Evolutionary conservation across 2,797 vertebrate species (phyloP).

Genomic region (Podarcis siculus): DNA sequence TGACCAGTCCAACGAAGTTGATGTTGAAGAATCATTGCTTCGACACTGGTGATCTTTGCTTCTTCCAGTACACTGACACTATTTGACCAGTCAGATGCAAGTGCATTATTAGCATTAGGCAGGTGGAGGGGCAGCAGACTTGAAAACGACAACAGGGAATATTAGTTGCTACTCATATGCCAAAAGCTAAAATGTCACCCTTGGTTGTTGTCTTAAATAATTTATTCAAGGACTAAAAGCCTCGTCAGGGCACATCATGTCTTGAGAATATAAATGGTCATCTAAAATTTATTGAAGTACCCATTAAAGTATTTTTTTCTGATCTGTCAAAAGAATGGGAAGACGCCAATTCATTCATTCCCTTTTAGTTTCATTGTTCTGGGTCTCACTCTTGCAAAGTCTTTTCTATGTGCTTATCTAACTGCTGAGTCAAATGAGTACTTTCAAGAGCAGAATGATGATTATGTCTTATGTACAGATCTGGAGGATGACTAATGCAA

Average conservation of each 20-base stretch:
- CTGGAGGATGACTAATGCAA: conserved; percentile 6
- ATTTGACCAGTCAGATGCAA: neutral
- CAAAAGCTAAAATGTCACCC: neutral
- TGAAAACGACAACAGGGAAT: neutral
- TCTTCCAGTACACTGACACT: neutral
- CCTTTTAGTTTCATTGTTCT: neutral
- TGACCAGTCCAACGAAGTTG: too few species aligned
- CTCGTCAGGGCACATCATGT: neutral
- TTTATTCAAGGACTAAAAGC: neutral
- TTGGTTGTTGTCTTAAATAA: neutral
- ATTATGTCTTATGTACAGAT: conserved; percentile 6
- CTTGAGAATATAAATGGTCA: neutral
- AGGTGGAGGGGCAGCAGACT: neutral
- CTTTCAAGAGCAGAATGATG: neutral
- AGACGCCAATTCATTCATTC: neutral
- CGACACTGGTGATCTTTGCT: too few species aligned
- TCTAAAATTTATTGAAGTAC: neutral
- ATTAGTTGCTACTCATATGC: neutral
- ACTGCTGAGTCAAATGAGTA: neutral
- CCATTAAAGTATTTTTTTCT: neutral
- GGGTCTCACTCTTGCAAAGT: neutral
- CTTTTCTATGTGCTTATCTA: neutral
- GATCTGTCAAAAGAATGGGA: neutral
- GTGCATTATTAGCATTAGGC: neutral
- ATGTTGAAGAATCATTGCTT: too few species aligned